Base-by-base conservation (phyloP, 1,140 invertebrate genomes). In the Coenobita brevimanus region DNA sequence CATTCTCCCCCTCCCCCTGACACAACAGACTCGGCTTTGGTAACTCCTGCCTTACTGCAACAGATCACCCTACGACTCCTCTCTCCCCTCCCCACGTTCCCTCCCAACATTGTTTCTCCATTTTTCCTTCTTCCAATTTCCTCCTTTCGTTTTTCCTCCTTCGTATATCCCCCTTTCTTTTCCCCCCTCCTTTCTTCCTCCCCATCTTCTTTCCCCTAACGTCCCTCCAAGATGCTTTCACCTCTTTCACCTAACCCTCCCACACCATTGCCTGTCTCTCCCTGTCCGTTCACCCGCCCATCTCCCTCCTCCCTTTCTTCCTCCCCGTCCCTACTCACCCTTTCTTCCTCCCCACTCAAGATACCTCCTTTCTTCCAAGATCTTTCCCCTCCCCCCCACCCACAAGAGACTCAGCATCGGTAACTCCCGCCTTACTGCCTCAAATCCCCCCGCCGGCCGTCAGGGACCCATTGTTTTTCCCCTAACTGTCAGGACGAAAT, bases 401-500 rank as follows among this genome's bases (percentile, higher is more conserved):
- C n/a, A 2, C 60, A 62, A 62, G 21, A 62, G 30, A 21, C n/a
- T 21, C 21, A 62, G 6, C 67, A 30, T 27, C 36, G 33, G 36
- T 33, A 33, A 33, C 36, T 36, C 67, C 67, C 27, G 67, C 67
- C 67, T 36, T 33, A 36, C 24, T 71, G 30, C 67, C 67, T 36
- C 67, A 71, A 71, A 33, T 71, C 30, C 30, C 67, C 67, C 27
- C 67, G 15, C 24, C 67, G 3, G 67, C 30, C 67, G 36, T 36
- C 2, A 71, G 67, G 27, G 67, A 4, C n/a, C 67, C 67, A 71
- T 71, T 71, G 67, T 71, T 71, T 71, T 71, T 30, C 67, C 13
- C 67, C 67, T 33, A 36, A 24, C 67, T 71, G 67, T 71, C 67
- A 36, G 36, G n/a, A 30, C n/a, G 67, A 71, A 71, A 71, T 71